Conservation (phyloP, 2,888 invertebrate species). For the Liopterus haemorrhoidalis region DNA sequence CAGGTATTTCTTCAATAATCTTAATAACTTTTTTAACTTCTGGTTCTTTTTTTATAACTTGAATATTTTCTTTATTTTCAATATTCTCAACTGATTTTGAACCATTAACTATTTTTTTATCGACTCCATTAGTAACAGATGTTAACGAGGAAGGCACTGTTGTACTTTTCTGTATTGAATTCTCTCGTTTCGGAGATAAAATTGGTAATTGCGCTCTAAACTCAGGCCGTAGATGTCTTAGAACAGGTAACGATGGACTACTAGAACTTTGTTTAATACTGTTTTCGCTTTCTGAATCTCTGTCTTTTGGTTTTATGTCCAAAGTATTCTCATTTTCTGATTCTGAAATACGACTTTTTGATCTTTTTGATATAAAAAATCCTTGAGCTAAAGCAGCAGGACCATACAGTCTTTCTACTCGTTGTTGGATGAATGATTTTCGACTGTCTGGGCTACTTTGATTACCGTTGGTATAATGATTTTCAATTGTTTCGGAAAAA, state of each 20-base stretch:
- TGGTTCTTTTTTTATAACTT: constrained; percentile 4
- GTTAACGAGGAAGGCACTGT: constrained; percentile 39
- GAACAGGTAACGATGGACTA: constrained; percentile 61
- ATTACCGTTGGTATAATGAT: constrained; percentile 30
- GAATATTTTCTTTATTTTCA: constrained; percentile 19
- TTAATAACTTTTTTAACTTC: constrained; percentile 26
- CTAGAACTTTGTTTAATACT: constrained; percentile 43
- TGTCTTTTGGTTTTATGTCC: background rate
- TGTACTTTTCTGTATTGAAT: constrained; percentile 40
- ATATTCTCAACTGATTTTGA: constrained; percentile 14
- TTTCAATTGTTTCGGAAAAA: constrained; percentile 30
- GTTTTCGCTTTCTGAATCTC: constrained; percentile 38
- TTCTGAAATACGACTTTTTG: constrained; percentile 44
- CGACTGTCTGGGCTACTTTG: constrained; percentile 46
- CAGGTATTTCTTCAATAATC: constrained; percentile 45
- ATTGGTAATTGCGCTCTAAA: constrained; percentile 78
- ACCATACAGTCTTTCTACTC: constrained; percentile 82
- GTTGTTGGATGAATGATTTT: constrained; percentile 79
- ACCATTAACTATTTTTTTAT: constrained; percentile 15
- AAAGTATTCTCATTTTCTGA: constrained; percentile 22
- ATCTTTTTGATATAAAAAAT: constrained; percentile 65
- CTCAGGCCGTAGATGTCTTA: constrained; percentile 77
- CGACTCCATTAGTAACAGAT: constrained; percentile 5
- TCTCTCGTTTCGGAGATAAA: constrained; percentile 51
- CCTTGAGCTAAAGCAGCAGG: constrained; percentile 81